These are phyloP conservation scores for Zhengitettix transpicula DNA, from an alignment of 2,888 invertebrate genomes.

Conservation along the genomic window DNA sequence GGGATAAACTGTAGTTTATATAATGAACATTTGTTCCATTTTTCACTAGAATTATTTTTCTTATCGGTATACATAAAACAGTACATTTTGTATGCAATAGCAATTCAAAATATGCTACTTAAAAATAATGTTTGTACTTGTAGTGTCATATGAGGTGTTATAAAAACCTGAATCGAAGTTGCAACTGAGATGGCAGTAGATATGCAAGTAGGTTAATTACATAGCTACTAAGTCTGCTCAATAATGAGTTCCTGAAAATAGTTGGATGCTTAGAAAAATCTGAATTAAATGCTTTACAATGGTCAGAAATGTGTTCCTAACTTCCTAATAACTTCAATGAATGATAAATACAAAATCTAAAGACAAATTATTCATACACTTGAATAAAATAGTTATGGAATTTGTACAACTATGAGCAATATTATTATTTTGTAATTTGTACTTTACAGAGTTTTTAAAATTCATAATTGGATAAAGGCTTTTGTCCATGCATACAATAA, in stretches of 20 bases:
- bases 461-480: neutral
- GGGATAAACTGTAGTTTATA: no score
- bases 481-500: neutral
- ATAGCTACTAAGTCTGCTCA: neutral
- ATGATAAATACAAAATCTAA: neutral
- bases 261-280: neutral
- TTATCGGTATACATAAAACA: neutral
- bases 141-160: constrained; percentile 4
- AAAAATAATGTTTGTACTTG: constrained; percentile 6
- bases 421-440: neutral
- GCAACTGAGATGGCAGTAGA: neutral
- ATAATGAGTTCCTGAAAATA: neutral
- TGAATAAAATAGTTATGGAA: neutral
- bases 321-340: neutral
- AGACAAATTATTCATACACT: neutral
- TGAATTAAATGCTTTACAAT: neutral
- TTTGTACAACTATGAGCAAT: neutral
- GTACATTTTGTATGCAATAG: neutral
- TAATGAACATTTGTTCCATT: no score
- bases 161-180: constrained; percentile 1
- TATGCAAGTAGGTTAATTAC: neutral
- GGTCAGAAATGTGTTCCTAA: neutral
- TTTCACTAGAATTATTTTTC: no score
- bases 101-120: neutral
- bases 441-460: neutral